Conservation (phyloP, 1,140 invertebrate genomes). For the Panonychus citri region DNA sequence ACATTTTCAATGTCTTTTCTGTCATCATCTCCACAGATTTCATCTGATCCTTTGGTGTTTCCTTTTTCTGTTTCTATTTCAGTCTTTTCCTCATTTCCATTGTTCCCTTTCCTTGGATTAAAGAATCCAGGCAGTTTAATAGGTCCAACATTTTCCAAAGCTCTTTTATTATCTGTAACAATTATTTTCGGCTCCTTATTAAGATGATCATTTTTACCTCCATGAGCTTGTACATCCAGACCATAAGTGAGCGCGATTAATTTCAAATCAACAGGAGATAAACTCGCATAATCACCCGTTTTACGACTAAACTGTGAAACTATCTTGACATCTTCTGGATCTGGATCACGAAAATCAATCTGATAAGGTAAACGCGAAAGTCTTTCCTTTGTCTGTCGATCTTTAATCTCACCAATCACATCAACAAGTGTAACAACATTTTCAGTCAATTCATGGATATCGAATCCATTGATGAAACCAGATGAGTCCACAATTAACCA, state of each 20-base stretch:
- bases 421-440: constrained; percentile 64
- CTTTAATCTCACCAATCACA: constrained; percentile 70
- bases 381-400: constrained; percentile 54
- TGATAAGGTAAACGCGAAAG: constrained; percentile 70
- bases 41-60: no score
- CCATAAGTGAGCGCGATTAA: constrained; percentile 79
- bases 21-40: not conserved
- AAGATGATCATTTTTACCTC: constrained; percentile 26
- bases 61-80: not conserved
- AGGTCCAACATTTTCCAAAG: not conserved
- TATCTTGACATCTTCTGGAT: constrained; percentile 50
- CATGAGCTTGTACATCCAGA: constrained; percentile 59
- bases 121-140: not conserved
- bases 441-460: constrained; percentile 47
- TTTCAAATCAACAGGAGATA: constrained; percentile 80
- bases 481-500: constrained; percentile 30
- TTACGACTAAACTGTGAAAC: constrained; percentile 81
- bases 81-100: not conserved
- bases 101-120: not conserved
- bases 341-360: constrained; percentile 51
- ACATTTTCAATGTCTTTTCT: not conserved
- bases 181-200: not conserved
- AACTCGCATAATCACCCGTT: constrained; percentile 75
- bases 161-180: not conserved
- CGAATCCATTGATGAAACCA: constrained; percentile 27